phyloP scores from a whole-genome alignment of 2,888 invertebrate species.

The Nipponacmea schrenckii region DNA sequence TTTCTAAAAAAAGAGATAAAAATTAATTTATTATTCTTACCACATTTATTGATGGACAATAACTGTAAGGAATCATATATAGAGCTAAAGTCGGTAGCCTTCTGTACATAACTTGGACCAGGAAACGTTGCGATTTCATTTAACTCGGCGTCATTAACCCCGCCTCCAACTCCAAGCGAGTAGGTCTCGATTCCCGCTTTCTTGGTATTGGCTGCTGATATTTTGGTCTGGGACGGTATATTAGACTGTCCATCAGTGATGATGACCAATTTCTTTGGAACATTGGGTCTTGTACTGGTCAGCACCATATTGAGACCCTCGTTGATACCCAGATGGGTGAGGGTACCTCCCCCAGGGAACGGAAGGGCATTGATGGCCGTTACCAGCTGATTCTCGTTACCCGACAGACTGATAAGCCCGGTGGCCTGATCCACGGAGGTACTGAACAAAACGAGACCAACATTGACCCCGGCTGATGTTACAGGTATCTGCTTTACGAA shows the following conservation, averaged over 20 bases:
- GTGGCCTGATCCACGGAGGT: not conserved
- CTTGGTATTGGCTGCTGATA: not conserved
- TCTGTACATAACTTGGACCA: not conserved
- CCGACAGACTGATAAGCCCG: not conserved
- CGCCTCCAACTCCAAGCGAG: not conserved
- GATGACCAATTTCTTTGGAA: not conserved
- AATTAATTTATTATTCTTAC: not conserved
- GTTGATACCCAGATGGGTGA: not conserved
- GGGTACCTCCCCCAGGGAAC: not conserved
- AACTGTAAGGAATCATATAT: not conserved
- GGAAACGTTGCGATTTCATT: not conserved
- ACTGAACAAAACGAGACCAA: slow-evolving; percentile 2
- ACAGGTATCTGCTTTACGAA: not conserved
- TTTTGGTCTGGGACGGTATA: not conserved
- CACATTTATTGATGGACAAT: not conserved
- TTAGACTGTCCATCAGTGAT: not conserved
- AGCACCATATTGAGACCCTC: not conserved
- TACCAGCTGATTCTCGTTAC: not conserved
- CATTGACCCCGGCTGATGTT: not conserved
- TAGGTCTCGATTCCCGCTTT: not conserved
- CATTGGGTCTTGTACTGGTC: not conserved
- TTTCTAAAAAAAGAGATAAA: too few relatives aligned
- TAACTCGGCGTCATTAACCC: not conserved
- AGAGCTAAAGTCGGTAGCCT: not conserved
- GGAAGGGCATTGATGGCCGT: not conserved